Percentiles rank a stretch among this genome's conserved stretches.
phyloP scores from a whole-genome alignment of 2,113 vertebrate species.

The Aegithalos caudatus region DNA sequence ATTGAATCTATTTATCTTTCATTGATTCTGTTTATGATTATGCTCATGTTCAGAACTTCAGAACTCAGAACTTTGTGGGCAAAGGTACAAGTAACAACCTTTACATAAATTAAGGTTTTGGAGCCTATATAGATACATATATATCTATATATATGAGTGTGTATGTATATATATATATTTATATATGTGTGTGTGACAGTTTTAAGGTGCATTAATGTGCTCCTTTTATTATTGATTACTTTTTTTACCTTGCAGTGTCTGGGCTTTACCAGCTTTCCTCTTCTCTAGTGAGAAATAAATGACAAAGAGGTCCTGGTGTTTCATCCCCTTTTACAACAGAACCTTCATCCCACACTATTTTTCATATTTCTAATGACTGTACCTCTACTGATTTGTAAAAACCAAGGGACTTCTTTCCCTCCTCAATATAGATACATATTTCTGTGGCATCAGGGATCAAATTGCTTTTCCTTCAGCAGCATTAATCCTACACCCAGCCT shows the following conservation, averaged over 20 bases:
- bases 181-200: too few species aligned
- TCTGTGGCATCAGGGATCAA: background rate
- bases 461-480: slow-evolving; percentile 4
- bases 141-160: rapidly evolving
- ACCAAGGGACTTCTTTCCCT: background rate
- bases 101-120: background rate
- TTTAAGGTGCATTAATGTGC: background rate
- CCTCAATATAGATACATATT: background rate
- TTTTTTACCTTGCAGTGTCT: background rate
- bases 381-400: slow-evolving; percentile 49
- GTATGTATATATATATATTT: rapidly evolving
- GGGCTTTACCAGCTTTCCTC: background rate
- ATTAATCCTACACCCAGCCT: background rate
- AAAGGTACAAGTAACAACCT: background rate
- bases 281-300: slow-evolving; percentile 1
- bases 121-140: background rate
- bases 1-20: background rate
- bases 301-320: background rate
- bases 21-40: background rate
- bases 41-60: too few species aligned
- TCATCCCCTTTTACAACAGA: slow-evolving; percentile 16
- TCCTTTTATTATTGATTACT: background rate
- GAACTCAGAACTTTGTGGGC: too few species aligned
- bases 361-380: background rate
- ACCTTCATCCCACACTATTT: slow-evolving; percentile 10